These are phyloP conservation scores for Protonemura montana DNA, from an alignment of 2,888 invertebrate genomes.

Conservation along the genomic window DNA sequence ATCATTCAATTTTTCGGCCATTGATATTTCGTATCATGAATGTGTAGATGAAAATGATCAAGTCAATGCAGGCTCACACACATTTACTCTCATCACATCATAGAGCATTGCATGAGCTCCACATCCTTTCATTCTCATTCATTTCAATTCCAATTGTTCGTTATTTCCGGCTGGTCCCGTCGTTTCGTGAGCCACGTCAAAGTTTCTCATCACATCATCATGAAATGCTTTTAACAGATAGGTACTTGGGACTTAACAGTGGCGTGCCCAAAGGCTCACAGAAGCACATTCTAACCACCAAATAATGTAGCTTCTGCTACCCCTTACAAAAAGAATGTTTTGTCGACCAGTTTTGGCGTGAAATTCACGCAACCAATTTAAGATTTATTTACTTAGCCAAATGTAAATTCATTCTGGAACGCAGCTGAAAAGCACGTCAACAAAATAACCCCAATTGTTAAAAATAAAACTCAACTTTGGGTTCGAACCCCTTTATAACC, in stretches of 20 bases:
- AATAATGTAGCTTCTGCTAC: too few species aligned
- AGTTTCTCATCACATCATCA: constrained; percentile 12
- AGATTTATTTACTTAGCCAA: too few species aligned
- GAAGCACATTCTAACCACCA: too few species aligned
- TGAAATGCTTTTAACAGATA: constrained; percentile 12
- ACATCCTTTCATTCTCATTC: neutral
- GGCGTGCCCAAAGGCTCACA: neutral
- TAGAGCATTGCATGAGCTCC: neutral
- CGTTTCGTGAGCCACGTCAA: neutral
- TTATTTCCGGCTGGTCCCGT: neutral
- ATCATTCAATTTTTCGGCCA: neutral
- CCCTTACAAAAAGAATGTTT: too few species aligned
- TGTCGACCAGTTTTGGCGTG: too few species aligned
- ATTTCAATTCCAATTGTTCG: constrained; percentile 12
- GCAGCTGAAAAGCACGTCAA: too few species aligned
- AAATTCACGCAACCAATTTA: too few species aligned
- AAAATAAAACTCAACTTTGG: too few species aligned
- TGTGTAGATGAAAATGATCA: neutral
- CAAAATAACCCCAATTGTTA: too few species aligned
- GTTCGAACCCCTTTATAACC: too few species aligned
- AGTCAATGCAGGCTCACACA: neutral
- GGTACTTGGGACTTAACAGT: neutral
- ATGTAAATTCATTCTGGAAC: too few species aligned
- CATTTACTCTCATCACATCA: neutral
- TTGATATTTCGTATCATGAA: neutral